A percentile compares a stretch with the other conserved stretches of the same genome.
These are phyloP conservation scores for Gasterosteus aculeatus DNA, from an alignment of 2,113 vertebrate species.

Conservation along the genomic window DNA sequence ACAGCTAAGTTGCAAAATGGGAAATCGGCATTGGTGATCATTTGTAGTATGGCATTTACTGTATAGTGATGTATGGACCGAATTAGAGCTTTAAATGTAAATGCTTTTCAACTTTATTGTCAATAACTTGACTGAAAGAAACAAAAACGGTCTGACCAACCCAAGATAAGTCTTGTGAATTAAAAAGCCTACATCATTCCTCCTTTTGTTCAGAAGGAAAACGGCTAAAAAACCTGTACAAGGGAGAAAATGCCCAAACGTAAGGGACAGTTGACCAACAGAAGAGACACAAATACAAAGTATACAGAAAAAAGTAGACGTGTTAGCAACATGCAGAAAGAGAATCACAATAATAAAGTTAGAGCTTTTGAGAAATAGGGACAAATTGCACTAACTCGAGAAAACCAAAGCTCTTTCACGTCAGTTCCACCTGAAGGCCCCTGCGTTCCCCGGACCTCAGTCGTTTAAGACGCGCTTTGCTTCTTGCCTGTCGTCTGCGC, in stretches of 20 bases:
- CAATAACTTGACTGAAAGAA: not conserved
- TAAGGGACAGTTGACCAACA: not conserved
- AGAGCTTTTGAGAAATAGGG: not conserved
- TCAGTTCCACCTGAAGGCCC: conserved; percentile 24
- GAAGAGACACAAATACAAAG: not conserved
- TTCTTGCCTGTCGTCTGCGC: conserved; percentile 41
- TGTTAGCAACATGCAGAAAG: not conserved
- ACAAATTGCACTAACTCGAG: not conserved
- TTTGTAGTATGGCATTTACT: not conserved
- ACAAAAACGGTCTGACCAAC: not conserved
- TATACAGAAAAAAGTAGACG: not conserved
- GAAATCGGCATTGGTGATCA: not conserved
- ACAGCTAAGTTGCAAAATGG: not conserved
- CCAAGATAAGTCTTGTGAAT: not conserved
- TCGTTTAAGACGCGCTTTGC: not conserved
- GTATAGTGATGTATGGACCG: not conserved
- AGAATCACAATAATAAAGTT: not conserved
- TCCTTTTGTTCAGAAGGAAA: not conserved
- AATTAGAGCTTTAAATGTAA: not conserved
- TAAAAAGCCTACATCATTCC: not conserved
- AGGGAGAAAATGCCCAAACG: not conserved
- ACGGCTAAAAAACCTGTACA: not conserved
- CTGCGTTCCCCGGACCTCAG: conserved; percentile 29
- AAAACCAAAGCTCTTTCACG: not conserved
- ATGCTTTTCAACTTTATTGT: not conserved